Conservation (phyloP, 2,888 invertebrate species). For the Smittia sp. region DNA sequence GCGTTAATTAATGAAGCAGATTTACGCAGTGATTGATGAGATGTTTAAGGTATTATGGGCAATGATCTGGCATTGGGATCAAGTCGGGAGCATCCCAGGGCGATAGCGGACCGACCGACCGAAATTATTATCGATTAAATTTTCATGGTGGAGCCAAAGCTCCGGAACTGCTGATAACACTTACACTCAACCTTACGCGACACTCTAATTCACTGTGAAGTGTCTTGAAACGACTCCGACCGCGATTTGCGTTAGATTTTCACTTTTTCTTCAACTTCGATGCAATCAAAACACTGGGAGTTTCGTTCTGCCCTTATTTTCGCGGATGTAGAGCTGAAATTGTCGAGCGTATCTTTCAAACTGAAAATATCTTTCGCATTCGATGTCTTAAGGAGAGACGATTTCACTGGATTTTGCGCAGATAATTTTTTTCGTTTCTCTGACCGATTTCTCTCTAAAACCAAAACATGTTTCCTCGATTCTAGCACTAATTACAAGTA, state of each 20-base stretch:
- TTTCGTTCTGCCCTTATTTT: not conserved
- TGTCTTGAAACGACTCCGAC: too few relatives aligned
- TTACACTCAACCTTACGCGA: not conserved
- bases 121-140: not conserved
- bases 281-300: not conserved
- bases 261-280: not conserved
- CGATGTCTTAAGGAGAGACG: not conserved
- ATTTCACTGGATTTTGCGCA: constrained; percentile 3
- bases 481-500: not conserved
- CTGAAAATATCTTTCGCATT: not conserved
- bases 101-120: not conserved
- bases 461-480: not conserved
- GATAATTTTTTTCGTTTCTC: not conserved
- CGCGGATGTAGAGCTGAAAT: not conserved
- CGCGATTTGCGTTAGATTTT: not conserved
- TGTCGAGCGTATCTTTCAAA: not conserved
- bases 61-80: not conserved
- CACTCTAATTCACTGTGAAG: too few relatives aligned
- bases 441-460: not conserved
- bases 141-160: not conserved
- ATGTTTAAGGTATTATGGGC: not conserved
- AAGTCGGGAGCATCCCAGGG: not conserved
- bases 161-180: not conserved
- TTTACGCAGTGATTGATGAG: not conserved
- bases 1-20: not conserved